Evolutionary conservation across 1,140 invertebrate species (phyloP), one percentile per base, ranked within the genome.

Genomic region (Phymorhynchus buccinoides): DNA sequence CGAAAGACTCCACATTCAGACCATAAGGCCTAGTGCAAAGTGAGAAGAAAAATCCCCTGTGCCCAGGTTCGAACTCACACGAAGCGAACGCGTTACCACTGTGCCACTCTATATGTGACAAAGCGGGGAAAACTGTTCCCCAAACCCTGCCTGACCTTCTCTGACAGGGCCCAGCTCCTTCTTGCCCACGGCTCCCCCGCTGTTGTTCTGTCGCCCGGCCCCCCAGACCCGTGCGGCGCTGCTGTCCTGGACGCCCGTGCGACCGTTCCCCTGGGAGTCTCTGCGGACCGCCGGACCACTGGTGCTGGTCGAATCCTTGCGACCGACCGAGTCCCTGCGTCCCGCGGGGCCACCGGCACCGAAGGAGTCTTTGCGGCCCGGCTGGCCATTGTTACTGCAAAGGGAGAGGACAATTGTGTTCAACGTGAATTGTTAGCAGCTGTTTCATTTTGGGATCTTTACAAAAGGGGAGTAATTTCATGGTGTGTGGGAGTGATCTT

Each of bases 91-190:
- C n/a, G n/a, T n/a, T n/a, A n/a, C n/a, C n/a, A n/a, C n/a, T n/a
- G n/a, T n/a, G n/a, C n/a, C n/a, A n/a, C n/a, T n/a, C n/a, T n/a
- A n/a, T n/a, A n/a, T n/a, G n/a, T n/a, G n/a, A n/a, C n/a, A n/a
- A n/a, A n/a, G n/a, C n/a, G n/a, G n/a, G n/a, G n/a, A n/a, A n/a
- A n/a, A n/a, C n/a, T n/a, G n/a, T n/a, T n/a, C n/a, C n/a, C n/a
- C n/a, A n/a, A n/a, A n/a, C n/a, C n/a, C n/a, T n/a, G 9, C 79
- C 71, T 62, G 84, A 91, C 90, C 89, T 89, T 91, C 90, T 83
- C 88, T 88, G 48, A 91, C 89, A n/a, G 91, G 86, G 1, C 73
- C 86, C 37, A 87, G 84, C 42, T 87, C 86, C 18, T 78, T 27
- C 52, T 81, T 87, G 44, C 73, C 52, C 39, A 71, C 30, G 73